A percentile compares a stretch with the other conserved stretches of the same genome.
These are phyloP conservation scores for Lasius fuliginosus DNA, from an alignment of 2,888 invertebrate species.

Conservation along the genomic window DNA sequence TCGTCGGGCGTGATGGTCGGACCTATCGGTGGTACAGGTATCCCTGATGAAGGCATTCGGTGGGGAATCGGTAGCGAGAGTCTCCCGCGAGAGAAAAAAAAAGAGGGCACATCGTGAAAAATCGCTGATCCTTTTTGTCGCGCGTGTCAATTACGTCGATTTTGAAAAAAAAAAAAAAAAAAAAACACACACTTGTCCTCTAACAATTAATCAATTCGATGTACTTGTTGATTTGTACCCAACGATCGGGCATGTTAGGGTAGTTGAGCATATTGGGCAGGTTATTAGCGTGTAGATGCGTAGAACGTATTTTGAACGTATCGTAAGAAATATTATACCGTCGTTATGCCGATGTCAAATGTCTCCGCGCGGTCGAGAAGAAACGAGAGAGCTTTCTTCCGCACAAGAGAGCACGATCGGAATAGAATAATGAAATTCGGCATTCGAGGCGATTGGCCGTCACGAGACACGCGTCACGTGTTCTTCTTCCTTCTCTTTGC, in stretches of 20 bases:
- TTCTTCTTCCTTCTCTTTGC: slow-evolving; percentile 36
- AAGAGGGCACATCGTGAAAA: slow-evolving; percentile 14
- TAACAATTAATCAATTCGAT: slow-evolving; percentile 19
- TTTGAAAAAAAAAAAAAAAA: neutral
- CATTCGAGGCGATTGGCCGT: neutral
- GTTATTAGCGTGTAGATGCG: neutral
- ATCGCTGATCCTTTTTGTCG: slow-evolving; percentile 18
- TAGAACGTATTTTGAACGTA: neutral
- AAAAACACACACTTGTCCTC: neutral
- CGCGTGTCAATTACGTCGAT: slow-evolving; percentile 16
- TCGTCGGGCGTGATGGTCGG: slow-evolving; percentile 82
- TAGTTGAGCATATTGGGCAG: too few species aligned
- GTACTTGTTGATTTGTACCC: neutral
- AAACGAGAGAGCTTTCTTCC: slow-evolving; percentile 16
- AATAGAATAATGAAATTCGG: neutral
- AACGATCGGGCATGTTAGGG: neutral
- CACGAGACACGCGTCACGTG: slow-evolving; percentile 34
- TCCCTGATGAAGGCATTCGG: slow-evolving; percentile 78
- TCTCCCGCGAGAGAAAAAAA: slow-evolving; percentile 29
- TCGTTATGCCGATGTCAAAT: slow-evolving; percentile 21
- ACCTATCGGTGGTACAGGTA: slow-evolving; percentile 83
- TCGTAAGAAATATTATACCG: neutral
- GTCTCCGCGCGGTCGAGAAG: slow-evolving; percentile 15
- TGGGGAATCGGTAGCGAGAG: slow-evolving; percentile 69
- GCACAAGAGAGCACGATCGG: slow-evolving; percentile 2